Conservation (phyloP, 2,113 vertebrate genomes). For the Corvus cornix region DNA sequence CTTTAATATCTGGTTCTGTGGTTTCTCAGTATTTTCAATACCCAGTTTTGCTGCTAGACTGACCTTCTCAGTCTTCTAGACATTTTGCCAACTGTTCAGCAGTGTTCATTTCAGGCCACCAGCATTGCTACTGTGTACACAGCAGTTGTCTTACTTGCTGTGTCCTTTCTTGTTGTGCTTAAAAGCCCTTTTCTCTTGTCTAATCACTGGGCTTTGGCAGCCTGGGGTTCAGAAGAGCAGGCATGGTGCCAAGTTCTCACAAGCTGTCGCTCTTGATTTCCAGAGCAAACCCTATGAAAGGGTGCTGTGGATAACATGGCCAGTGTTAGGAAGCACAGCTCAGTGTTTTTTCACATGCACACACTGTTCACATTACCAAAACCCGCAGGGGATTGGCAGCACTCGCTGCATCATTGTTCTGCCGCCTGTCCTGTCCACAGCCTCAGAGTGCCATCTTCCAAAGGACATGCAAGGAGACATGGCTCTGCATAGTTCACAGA, state of each 20-base stretch:
- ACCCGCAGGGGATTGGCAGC: not conserved
- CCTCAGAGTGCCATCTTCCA: rapidly evolving
- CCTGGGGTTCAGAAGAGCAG: not conserved
- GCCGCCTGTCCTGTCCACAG: rapidly evolving
- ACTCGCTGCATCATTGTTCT: not conserved
- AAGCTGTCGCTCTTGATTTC: not conserved
- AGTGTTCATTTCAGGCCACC: not conserved
- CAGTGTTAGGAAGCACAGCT: not conserved
- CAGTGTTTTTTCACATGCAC: not conserved
- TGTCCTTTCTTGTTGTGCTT: not conserved
- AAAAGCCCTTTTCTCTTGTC: not conserved
- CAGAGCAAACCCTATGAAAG: not conserved
- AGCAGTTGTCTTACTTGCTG: not conserved
- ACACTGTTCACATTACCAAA: not conserved
- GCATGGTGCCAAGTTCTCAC: not conserved
- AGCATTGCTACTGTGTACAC: not conserved
- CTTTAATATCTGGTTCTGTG: not conserved
- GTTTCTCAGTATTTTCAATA: not conserved
- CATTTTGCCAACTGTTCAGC: not conserved
- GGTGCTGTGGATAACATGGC: not conserved
- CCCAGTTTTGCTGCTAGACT: not conserved
- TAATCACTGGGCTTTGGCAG: not conserved
- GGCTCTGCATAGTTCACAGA: not conserved
- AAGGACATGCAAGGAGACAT: rapidly evolving
- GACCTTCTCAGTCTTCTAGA: not conserved